phyloP scores from a whole-genome alignment of 2,797 vertebrate genomes.

The Periparus ater region DNA sequence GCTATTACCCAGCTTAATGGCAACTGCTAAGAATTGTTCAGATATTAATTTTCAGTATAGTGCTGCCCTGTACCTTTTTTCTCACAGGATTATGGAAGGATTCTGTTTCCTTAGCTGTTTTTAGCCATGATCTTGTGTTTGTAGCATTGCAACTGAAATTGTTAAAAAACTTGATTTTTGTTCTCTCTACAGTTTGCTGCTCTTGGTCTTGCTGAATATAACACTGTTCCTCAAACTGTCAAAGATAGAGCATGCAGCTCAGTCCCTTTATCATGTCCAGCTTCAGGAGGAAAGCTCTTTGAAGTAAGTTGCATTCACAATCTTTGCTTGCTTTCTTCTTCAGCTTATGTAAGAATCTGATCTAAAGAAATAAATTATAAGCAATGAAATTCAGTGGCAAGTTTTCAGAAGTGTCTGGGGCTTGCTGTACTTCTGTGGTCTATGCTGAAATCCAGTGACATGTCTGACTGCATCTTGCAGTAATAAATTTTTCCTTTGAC shows the following conservation, averaged over 20 bases:
- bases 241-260: conserved; percentile 93
- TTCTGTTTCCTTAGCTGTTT: neutral
- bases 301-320: conserved; percentile 75
- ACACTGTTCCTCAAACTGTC: conserved; percentile 92
- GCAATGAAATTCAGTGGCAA: neutral
- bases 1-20: neutral
- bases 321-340: neutral
- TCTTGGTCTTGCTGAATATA: conserved; percentile 89
- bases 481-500: neutral
- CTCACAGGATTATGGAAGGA: neutral
- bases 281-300: conserved; percentile 81
- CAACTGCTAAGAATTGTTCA: neutral
- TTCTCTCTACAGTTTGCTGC: conserved; percentile 81
- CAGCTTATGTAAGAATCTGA: neutral
- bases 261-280: conserved; percentile 84
- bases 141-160: neutral
- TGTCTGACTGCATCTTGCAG: conserved; percentile 6
- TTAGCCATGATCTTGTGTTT: neutral
- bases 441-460: neutral
- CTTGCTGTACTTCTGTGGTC: neutral
- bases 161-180: neutral
- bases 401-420: neutral
- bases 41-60: neutral
- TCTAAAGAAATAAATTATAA: neutral
- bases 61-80: neutral